Evolutionary conservation across 2,113 vertebrate species (phyloP).

Genomic region (Larimichthys crocea): DNA sequence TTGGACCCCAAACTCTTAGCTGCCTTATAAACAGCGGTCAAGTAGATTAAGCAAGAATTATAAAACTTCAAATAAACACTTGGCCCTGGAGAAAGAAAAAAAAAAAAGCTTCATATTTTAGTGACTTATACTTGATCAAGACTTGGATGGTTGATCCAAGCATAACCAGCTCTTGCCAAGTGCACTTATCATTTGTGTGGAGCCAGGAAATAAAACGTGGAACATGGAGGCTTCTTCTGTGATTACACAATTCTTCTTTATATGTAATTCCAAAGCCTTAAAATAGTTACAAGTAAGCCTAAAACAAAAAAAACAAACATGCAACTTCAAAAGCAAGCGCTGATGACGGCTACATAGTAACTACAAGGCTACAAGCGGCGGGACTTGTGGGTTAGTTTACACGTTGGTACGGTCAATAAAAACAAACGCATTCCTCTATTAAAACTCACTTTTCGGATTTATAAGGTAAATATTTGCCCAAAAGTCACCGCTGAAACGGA

Average conservation of each 20-base stretch:
- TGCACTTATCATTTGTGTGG: slow-evolving; percentile 38
- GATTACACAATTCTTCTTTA: background rate
- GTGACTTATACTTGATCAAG: slow-evolving; percentile 39
- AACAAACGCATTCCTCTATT: background rate
- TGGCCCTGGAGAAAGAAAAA: background rate
- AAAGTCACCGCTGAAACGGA: background rate
- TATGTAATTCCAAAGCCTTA: background rate
- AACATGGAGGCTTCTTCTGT: background rate
- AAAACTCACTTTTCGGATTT: background rate
- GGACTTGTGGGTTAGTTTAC: slow-evolving; percentile 35
- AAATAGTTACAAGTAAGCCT: background rate
- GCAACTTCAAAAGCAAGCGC: slow-evolving; percentile 7
- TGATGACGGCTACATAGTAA: slow-evolving; percentile 4
- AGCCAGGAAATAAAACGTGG: slow-evolving; percentile 18
- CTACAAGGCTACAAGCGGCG: slow-evolving; percentile 11
- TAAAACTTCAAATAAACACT: slow-evolving; percentile 60
- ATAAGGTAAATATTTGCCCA: accelerated
- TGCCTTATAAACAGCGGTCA: slow-evolving; percentile 17
- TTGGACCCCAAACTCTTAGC: background rate
- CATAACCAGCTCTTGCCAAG: slow-evolving; percentile 34
- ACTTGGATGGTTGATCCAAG: slow-evolving; percentile 16
- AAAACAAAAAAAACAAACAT: background rate
- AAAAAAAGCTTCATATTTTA: slow-evolving; percentile 39
- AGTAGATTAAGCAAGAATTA: slow-evolving; percentile 49
- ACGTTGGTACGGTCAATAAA: slow-evolving; percentile 3